Base-by-base conservation (phyloP, 2,888 invertebrate genomes). In the Oscheius sp. region DNA sequence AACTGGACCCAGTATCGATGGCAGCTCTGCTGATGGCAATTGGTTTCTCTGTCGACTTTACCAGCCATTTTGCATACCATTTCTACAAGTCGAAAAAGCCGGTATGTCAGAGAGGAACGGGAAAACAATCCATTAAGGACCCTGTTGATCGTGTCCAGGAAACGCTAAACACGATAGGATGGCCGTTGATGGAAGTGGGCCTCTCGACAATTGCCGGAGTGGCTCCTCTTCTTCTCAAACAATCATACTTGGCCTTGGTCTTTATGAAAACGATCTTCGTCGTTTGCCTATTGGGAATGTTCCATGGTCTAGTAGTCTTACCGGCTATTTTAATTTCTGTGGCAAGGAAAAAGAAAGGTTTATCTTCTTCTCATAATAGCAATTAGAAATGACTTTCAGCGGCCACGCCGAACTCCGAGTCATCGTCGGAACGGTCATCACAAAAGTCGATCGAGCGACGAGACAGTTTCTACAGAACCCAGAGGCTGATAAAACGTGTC, bases 61-160 rank as follows among this genome's bases (percentile, higher is more conserved):
- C 85, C 12, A 79, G 85, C 9, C 86, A 86, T 72, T 86, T 86
- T 69, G 85, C 86, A 71, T 86, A 83, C 64, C 86, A 86, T 66
- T 86, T 82, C 73, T 86, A 86, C 73, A 86, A 86, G 56, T 74
- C 80, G 16, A 80, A 79, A 5, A 69, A 76, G 41, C 75, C 77
- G 56, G 85, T 85, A 66, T 71, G 76, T 27, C 16, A n/a, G 7
- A 56, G 13, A 43, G 25, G 13, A 53, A 21, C 5, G 35, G 49
- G 18, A 43, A 41, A 23, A 49, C 6, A n/a, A 13, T 27, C 27
- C 23, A 21, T 52, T 55, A 18, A 85, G 86, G 75, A 80, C 53
- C 79, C 85, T 6, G 73, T 76, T 13, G 74, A 78, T 41, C 75
- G 83, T 3, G 76, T 86, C 46, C 77, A 86, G 69, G 77, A 83